Base-by-base conservation (phyloP, 1,140 invertebrate genomes). In the Diorhabda elongata region DNA sequence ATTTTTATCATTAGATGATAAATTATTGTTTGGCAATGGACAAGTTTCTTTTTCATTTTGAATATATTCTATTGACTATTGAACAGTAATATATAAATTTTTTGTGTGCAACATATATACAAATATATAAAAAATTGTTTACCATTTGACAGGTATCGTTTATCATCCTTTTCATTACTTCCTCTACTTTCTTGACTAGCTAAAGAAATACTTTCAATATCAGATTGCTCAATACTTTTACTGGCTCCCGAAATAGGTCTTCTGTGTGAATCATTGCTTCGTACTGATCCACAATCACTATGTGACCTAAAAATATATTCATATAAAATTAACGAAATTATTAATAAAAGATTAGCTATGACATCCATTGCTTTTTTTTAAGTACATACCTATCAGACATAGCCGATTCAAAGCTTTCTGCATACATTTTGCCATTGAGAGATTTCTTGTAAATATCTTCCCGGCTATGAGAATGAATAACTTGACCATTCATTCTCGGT, bases 201-300 rank as follows among this genome's bases (percentile, higher is more conserved):
- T 70, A 91, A 89, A 5, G 91, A 90, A 64, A 94, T 88, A 74
- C 91, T 93, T 78, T 94, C 92, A 1, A 89, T 90, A 80, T 94
- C 93, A 43, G 89, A 91, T 52, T 86, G 84, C 79, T 84, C 87
- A 62, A 86, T 79, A 47, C 81, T 84, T 62, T 85, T 85, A 57
- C 81, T 84, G 5, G 81, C 81, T 5, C 80, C 81, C 0, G 78
- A 77, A 60, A 74, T 74, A 3, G 78, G 75, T 52, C 77, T 75
- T 5, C 76, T 69, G 58, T 76, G 71, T 1, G 75, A 77, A 69
- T 79, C 80, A 65, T 78, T 81, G 56, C 81, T 83, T 47, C 86
- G 79, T 6, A 85, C 83, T 2, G 86, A 88, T 9, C 85, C 86
- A 11, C 85, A 85, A 74, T 88, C 87, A 68, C 86, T 88, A 2